Evolutionary conservation across 2,888 invertebrate species (phyloP).

Genomic region (Cenopis cana): DNA sequence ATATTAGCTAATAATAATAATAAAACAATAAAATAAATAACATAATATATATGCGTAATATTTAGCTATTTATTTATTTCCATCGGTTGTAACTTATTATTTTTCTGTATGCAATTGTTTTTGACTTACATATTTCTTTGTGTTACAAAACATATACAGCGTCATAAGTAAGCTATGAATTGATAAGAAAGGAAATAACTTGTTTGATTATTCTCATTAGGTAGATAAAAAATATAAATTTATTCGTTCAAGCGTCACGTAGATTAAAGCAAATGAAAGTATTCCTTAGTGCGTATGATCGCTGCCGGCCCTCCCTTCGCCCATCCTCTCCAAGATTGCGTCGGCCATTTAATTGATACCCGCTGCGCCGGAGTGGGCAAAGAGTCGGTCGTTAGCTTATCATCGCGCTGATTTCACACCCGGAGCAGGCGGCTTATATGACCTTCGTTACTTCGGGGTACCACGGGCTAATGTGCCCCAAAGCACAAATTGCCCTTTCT

Average conservation of each 20-base stretch:
- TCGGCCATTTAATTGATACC: conserved; percentile 79
- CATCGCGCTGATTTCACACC: conserved; percentile 78
- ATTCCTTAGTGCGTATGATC: neutral
- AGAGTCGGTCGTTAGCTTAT: conserved; percentile 80
- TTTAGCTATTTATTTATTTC: no score
- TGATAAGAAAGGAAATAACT: neutral
- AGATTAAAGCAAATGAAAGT: neutral
- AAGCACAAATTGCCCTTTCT: no score
- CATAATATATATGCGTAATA: no score
- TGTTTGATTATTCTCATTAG: neutral
- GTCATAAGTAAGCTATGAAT: neutral
- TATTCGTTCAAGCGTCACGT: neutral
- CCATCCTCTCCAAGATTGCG: conserved; percentile 63
- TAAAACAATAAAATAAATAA: no score
- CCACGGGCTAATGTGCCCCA: neutral
- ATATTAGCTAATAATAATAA: no score
- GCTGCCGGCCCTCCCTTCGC: conserved; percentile 8
- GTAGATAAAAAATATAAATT: neutral
- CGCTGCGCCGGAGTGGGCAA: conserved; percentile 60
- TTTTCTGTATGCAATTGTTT: no score
- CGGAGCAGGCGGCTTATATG: conserved; percentile 46
- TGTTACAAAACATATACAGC: no score
- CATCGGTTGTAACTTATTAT: no score
- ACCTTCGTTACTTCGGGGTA: conserved; percentile 47
- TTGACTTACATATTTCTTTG: no score